phyloP scores from a whole-genome alignment of 2,113 vertebrate species.

The Peromyscus maniculatus region DNA sequence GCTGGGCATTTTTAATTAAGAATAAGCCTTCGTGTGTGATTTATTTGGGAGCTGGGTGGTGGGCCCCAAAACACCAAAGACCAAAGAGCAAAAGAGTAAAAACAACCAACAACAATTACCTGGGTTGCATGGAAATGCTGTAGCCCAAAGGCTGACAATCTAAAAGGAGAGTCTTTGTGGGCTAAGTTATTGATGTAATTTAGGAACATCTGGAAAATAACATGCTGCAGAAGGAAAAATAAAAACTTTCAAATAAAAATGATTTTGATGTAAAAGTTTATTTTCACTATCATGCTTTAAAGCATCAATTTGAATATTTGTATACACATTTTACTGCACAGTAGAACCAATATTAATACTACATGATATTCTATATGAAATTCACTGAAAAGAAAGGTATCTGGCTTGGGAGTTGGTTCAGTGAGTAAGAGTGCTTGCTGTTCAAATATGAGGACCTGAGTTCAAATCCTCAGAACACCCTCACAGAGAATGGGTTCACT shows the following conservation, averaged over 20 bases:
- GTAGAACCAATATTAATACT: constrained; percentile 79
- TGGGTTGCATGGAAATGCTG: constrained; percentile 55
- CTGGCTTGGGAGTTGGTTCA: background rate
- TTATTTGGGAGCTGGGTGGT: too few species aligned
- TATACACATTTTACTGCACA: constrained; percentile 84
- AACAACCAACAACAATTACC: background rate
- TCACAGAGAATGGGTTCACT: background rate
- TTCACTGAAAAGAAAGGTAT: background rate
- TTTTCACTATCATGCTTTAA: constrained; percentile 83
- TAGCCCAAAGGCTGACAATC: constrained; percentile 61
- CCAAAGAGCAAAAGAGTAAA: too few species aligned
- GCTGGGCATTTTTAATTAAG: too few species aligned
- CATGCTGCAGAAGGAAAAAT: constrained; percentile 79
- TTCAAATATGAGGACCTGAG: background rate
- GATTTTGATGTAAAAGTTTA: constrained; percentile 56
- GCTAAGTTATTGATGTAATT: constrained; percentile 66
- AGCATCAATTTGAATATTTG: constrained; percentile 79
- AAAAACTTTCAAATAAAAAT: constrained; percentile 41
- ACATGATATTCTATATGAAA: constrained; percentile 45
- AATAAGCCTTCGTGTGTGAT: too few species aligned
- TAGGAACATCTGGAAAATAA: constrained; percentile 81
- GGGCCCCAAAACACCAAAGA: too few species aligned
- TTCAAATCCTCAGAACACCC: background rate
- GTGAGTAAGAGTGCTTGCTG: too few species aligned
- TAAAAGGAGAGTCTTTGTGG: constrained; percentile 75